A percentile compares a stretch with the other conserved stretches of the same genome.
Conservation (phyloP, 2,113 vertebrate species). For the Uria aalge region DNA sequence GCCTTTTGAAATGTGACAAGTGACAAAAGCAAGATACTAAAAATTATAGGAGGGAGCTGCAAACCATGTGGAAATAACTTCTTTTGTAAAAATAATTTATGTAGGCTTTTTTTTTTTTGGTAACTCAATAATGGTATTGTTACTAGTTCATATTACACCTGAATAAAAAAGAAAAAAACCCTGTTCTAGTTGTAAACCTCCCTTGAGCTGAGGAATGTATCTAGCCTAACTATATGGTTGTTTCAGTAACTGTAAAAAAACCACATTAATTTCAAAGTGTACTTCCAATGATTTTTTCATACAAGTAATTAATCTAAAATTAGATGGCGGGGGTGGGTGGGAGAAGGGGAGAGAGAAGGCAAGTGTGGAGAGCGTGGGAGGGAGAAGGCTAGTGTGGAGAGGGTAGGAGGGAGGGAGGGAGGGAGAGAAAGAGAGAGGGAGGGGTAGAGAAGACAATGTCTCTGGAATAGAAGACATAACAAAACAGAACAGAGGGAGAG, state of each 20-base stretch:
- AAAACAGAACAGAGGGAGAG: neutral
- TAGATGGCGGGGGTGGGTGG: rapidly evolving
- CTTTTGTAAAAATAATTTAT: slow-evolving; percentile 42
- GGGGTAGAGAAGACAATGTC: neutral
- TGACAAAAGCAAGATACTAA: slow-evolving; percentile 49
- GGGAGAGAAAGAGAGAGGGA: neutral
- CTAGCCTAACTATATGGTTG: neutral
- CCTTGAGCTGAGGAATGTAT: neutral
- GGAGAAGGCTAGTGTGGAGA: neutral
- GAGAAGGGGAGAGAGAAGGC: neutral
- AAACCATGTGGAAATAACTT: slow-evolving; percentile 59
- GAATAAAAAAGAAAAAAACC: neutral
- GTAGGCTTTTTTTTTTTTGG: neutral
- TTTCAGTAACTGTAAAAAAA: neutral
- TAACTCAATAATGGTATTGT: neutral
- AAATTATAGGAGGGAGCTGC: slow-evolving; percentile 43
- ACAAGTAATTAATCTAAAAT: neutral
- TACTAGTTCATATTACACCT: neutral
- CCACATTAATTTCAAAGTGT: neutral
- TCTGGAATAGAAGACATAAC: neutral
- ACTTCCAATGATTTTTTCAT: neutral
- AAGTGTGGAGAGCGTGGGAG: neutral
- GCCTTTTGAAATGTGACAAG: slow-evolving; percentile 47
- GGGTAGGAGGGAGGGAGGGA: neutral
- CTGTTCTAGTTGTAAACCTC: neutral